These are phyloP conservation scores for Oryzias sinensis DNA, from an alignment of 2,797 vertebrate genomes.

Conservation along the genomic window DNA sequence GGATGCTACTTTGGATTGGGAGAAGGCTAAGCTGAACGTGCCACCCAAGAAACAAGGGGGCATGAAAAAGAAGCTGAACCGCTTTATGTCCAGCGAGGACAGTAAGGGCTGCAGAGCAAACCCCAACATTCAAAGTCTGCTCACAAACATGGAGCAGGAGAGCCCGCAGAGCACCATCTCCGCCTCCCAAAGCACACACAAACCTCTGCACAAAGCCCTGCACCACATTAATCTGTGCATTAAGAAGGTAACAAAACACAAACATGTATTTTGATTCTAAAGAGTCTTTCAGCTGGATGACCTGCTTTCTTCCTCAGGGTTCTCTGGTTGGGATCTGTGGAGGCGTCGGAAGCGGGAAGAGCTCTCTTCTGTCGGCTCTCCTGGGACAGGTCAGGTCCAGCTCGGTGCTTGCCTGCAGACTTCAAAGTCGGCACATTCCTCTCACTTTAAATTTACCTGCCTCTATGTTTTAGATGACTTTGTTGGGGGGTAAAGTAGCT, in stretches of 20 bases:
- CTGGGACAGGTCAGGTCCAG: constrained; percentile 77
- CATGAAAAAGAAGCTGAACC: constrained; percentile 77
- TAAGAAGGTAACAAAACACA: constrained; percentile 64
- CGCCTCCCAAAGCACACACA: constrained; percentile 76
- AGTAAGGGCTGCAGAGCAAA: constrained; percentile 61
- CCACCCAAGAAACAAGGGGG: constrained; percentile 58
- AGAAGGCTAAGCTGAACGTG: constrained; percentile 50
- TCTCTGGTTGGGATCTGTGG: constrained; percentile 81
- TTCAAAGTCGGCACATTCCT: too few relatives aligned
- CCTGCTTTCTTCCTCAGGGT: constrained; percentile 60
- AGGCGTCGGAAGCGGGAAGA: constrained; percentile 81
- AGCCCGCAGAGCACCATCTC: constrained; percentile 83
- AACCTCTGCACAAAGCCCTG: constrained; percentile 78
- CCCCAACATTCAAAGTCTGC: constrained; percentile 73
- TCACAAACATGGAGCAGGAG: constrained; percentile 83
- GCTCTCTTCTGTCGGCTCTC: constrained; percentile 80
- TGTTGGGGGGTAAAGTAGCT: constrained; percentile 79
- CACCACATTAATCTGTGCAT: constrained; percentile 75
- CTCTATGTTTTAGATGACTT: constrained; percentile 76
- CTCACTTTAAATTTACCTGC: background rate
- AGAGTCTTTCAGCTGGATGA: background rate
- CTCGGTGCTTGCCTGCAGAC: background rate
- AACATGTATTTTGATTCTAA: background rate
- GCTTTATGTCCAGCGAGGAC: constrained; percentile 74
- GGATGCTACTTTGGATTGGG: constrained; percentile 80